These are phyloP conservation scores for Ailurus styani DNA, from an alignment of 2,113 vertebrate genomes.

Conservation along the genomic window DNA sequence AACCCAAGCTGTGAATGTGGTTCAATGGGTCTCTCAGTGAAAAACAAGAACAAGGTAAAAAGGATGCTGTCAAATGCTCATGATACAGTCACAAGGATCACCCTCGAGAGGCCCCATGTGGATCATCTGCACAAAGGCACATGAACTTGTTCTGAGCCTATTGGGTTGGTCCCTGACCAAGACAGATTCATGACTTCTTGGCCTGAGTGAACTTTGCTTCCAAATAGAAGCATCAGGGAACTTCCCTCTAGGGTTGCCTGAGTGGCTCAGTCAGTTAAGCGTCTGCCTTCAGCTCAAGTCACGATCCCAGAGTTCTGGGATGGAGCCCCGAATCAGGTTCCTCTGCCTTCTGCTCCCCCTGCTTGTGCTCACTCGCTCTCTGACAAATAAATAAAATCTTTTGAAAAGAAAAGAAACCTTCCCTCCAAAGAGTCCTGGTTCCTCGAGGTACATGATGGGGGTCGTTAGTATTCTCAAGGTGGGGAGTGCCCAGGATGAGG, in stretches of 20 bases:
- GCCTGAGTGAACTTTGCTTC: background rate
- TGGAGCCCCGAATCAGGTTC: too few relatives aligned
- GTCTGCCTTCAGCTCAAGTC: too few relatives aligned
- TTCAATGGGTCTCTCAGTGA: background rate
- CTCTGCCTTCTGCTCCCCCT: too few relatives aligned
- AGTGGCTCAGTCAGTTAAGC: too few relatives aligned
- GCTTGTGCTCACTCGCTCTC: too few relatives aligned
- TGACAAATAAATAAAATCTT: too few relatives aligned
- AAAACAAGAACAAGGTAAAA: background rate
- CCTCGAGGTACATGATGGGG: background rate
- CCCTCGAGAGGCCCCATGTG: background rate
- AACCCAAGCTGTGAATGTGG: background rate
- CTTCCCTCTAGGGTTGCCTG: too few relatives aligned
- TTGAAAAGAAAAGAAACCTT: background rate
- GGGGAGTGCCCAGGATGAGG: too few relatives aligned
- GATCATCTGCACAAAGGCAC: background rate
- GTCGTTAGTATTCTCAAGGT: background rate
- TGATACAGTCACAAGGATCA: background rate
- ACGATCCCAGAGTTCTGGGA: too few relatives aligned
- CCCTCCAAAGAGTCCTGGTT: background rate
- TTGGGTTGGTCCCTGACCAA: background rate
- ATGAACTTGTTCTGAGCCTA: background rate
- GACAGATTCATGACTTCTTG: background rate
- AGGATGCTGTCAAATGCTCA: background rate
- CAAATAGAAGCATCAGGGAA: background rate